Base-by-base conservation (phyloP, 2,797 vertebrate genomes). In the Myiotriccus ornatus region DNA sequence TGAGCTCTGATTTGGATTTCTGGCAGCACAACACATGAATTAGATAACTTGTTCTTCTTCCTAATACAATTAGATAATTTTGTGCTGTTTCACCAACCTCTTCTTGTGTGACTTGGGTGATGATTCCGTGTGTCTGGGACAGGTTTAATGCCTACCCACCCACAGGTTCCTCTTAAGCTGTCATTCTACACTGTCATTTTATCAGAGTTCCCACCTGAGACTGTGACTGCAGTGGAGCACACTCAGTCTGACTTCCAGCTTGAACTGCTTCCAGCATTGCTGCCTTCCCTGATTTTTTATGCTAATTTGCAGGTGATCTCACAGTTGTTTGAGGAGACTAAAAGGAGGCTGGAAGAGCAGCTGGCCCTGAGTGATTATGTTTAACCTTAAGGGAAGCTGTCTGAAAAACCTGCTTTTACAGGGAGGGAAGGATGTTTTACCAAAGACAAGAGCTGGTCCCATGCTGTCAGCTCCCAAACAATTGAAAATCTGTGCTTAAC, bases 51-150 rank as follows among this genome's bases (percentile, higher is more conserved):
- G 32, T 87, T 97, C 94, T 89, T 93, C 74, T 92, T 95, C 93
- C 95, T 94, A 96, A 96, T 84, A 80, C 82, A 96, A 96, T 97
- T 97, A 97, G 94, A 92, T 96, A 96, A 97, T 97, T 97, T 91
- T 87, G 90, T 84, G 90, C 88, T 97, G 95, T 97, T 97, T 97
- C 91, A 92, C 89, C 96, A 96, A 94, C 87, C 89, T 93, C n/a
- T 90, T 96, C 88, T 94, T 93, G 53, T 96, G 92, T 94, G 94
- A 94, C 95, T 97, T 94, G 76, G 92, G 91, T 96, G 94, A 93
- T 1, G 44, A 95, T 89, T 90, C 77, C 93, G 86, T 90, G 56
- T 96, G 94, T 92, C 95, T 97, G 91, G 94, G 92, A 96, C 91
- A 96, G 84, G 94, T 95, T 97, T 97, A 97, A 96, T 97, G 73